Evolutionary conservation across 1,140 invertebrate genomes (phyloP).

Genomic region (Uloborus diversus): DNA sequence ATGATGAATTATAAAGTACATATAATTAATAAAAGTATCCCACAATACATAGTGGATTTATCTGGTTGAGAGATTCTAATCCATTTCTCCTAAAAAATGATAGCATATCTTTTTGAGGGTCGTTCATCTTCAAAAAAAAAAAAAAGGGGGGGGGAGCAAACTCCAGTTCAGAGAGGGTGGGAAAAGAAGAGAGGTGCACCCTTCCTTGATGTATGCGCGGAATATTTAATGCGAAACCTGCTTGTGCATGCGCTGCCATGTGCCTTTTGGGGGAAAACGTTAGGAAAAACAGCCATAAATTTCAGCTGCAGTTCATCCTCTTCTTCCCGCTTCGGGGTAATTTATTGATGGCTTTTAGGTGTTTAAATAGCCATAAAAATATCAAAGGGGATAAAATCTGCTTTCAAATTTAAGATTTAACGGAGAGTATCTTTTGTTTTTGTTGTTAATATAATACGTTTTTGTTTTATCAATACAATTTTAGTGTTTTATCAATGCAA

Average conservation of each 20-base stretch:
- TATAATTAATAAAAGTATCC: too few relatives aligned
- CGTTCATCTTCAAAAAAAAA: constrained; percentile 21
- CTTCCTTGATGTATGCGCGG: constrained; percentile 47
- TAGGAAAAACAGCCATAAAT: constrained; percentile 41
- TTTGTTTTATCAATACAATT: too few relatives aligned
- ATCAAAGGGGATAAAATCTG: too few relatives aligned
- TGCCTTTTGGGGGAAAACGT: not conserved
- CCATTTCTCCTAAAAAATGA: constrained; percentile 48
- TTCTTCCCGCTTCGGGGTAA: constrained; percentile 11
- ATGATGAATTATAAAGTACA: too few relatives aligned
- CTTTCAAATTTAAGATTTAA: too few relatives aligned
- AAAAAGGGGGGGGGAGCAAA: not conserved
- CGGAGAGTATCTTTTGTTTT: too few relatives aligned
- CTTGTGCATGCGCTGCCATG: constrained; percentile 45
- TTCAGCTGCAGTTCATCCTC: constrained; percentile 24
- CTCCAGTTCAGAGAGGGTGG: not conserved
- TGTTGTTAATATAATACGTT: too few relatives aligned
- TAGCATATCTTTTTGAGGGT: constrained; percentile 27
- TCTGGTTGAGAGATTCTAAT: constrained; percentile 29
- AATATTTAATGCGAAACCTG: constrained; percentile 52
- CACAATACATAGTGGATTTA: constrained; percentile 13
- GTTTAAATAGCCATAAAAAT: constrained; percentile 51
- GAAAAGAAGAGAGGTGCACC: not conserved
- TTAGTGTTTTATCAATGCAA: too few relatives aligned
- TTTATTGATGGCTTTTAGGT: constrained; percentile 28